These are phyloP conservation scores for Nycteola revayana DNA, from an alignment of 2,888 invertebrate species.

Conservation along the genomic window DNA sequence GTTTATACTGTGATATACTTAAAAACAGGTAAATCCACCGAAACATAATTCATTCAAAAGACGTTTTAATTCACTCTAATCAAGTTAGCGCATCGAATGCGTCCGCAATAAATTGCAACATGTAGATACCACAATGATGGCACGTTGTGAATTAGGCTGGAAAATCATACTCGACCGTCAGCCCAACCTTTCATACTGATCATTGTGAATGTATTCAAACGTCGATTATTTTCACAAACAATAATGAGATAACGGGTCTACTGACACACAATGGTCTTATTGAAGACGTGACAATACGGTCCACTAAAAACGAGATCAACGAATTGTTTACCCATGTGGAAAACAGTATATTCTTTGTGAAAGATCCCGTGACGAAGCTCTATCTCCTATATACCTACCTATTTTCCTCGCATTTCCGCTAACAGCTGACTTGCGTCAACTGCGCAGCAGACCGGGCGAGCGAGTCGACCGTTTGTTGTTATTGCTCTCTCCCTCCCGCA, in stretches of 20 bases:
- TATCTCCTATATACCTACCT: constrained; percentile 31
- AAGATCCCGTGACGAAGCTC: constrained; percentile 38
- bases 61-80: constrained; percentile 38
- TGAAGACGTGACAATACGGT: constrained; percentile 47
- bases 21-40: too few relatives aligned
- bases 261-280: constrained; percentile 41
- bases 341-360: constrained; percentile 48
- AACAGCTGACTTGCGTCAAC: constrained; percentile 62
- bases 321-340: constrained; percentile 45
- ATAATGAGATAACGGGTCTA: constrained; percentile 53
- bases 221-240: constrained; percentile 45
- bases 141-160: constrained; percentile 63
- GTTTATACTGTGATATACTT: too few relatives aligned
- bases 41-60: constrained; percentile 17
- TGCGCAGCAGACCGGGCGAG: constrained; percentile 72
- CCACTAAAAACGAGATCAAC: constrained; percentile 34
- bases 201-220: constrained; percentile 38
- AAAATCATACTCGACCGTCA: constrained; percentile 54
- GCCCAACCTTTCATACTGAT: constrained; percentile 59
- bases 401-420: constrained; percentile 66
- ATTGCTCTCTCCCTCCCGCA: constrained; percentile 60
- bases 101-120: constrained; percentile 56
- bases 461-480: constrained; percentile 69
- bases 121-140: constrained; percentile 39
- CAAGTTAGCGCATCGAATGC: constrained; percentile 45